Conservation (phyloP, 2,797 vertebrate species). For the Helostoma temminkii region DNA sequence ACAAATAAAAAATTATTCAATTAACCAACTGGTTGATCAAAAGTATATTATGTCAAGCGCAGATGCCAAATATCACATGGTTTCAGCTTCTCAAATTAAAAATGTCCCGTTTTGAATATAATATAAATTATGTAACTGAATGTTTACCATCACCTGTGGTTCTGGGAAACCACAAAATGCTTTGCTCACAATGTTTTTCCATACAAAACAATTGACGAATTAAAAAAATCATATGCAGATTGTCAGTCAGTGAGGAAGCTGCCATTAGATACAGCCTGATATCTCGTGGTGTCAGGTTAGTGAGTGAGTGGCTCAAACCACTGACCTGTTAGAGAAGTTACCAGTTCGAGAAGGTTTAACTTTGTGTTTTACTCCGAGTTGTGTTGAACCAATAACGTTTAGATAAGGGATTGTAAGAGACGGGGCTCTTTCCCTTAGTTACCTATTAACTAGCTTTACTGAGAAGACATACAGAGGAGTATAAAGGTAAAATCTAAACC, state of each 20-base stretch:
- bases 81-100: too few relatives aligned
- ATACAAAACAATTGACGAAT: not conserved
- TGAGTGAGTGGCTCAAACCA: not conserved
- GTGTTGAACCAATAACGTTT: slow-evolving; percentile 54
- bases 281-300: not conserved
- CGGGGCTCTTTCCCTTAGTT: slow-evolving; percentile 26
- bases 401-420: slow-evolving; percentile 51
- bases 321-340: too few relatives aligned
- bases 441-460: slow-evolving; percentile 53
- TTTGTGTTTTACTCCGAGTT: slow-evolving; percentile 11
- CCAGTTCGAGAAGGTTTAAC: slow-evolving; percentile 17
- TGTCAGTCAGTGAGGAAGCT: not conserved
- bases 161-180: too few relatives aligned
- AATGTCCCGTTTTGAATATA: too few relatives aligned
- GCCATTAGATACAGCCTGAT: too few relatives aligned
- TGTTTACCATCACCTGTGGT: too few relatives aligned
- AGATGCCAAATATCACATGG: too few relatives aligned
- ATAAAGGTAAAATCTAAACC: slow-evolving; percentile 15
- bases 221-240: not conserved
- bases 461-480: slow-evolving; percentile 16
- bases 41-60: not conserved
- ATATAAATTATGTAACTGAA: too few relatives aligned
- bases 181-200: too few relatives aligned
- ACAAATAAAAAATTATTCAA: not conserved
- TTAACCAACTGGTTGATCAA: not conserved